Percentiles rank a stretch among this genome's conserved stretches.
These are phyloP conservation scores for Amitus sp. DNA, from an alignment of 2,888 invertebrate genomes.

Conservation along the genomic window DNA sequence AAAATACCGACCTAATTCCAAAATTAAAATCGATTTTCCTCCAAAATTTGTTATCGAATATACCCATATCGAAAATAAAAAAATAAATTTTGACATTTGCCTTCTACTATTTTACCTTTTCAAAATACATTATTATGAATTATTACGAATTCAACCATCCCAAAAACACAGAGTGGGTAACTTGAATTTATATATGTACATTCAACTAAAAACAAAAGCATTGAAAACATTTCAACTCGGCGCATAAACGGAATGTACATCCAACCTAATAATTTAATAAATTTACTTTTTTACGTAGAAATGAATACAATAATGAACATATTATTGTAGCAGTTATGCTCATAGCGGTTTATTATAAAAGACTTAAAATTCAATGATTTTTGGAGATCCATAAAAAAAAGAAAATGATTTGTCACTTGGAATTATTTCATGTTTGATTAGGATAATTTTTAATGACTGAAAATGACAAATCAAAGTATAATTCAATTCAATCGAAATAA, in stretches of 20 bases:
- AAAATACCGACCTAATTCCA: too few relatives aligned
- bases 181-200: too few relatives aligned
- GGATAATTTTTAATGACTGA: too few relatives aligned
- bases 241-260: neutral
- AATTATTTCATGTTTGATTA: too few relatives aligned
- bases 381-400: neutral
- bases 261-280: neutral
- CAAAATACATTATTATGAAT: neutral
- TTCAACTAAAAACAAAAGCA: too few relatives aligned
- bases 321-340: neutral
- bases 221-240: too few relatives aligned
- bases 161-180: neutral
- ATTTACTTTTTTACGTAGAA: neutral
- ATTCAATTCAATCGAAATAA: too few relatives aligned
- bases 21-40: neutral
- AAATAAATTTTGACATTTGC: neutral
- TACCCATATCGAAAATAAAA: neutral
- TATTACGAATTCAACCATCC: neutral
- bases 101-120: neutral
- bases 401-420: neutral
- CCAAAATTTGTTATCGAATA: neutral
- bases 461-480: too few relatives aligned
- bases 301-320: conserved; percentile 1
- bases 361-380: neutral
- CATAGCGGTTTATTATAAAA: neutral